Evolutionary conservation across 2,797 vertebrate species (phyloP).

Genomic region (Vultur gryphus): DNA sequence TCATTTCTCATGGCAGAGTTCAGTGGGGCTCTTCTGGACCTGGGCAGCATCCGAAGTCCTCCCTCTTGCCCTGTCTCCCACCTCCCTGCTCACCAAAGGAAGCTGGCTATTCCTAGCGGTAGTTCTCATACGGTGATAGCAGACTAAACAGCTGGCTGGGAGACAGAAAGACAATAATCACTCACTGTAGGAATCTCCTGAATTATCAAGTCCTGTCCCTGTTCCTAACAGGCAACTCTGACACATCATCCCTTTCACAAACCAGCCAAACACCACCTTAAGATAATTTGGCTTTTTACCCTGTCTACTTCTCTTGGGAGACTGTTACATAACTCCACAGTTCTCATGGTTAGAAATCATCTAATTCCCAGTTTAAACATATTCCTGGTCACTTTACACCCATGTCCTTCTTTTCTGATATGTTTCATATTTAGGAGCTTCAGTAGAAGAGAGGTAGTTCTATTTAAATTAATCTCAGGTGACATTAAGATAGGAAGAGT

Average conservation of each 20-base stretch:
- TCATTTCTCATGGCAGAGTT: neutral
- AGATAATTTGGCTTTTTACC: neutral
- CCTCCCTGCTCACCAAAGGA: neutral
- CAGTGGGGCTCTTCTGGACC: neutral
- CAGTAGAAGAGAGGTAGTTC: neutral
- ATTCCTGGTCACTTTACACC: neutral
- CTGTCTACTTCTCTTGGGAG: neutral
- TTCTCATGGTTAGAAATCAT: neutral
- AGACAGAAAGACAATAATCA: neutral
- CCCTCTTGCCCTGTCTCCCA: neutral
- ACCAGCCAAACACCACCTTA: neutral
- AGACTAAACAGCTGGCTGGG: neutral
- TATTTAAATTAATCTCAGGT: neutral
- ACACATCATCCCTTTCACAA: neutral
- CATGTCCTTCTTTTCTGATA: neutral
- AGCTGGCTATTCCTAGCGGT: neutral
- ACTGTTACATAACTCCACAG: neutral
- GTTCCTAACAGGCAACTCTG: neutral
- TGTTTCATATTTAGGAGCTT: neutral
- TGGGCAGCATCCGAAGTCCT: neutral
- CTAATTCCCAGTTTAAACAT: neutral
- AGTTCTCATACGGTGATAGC: neutral
- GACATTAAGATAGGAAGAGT: neutral
- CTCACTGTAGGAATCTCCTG: neutral
- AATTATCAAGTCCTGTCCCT: neutral